Percentiles rank a stretch among this genome's conserved stretches.
These are phyloP conservation scores for Aselliscus stoliczkanus DNA, from an alignment of 2,797 vertebrate genomes.

Conservation along the genomic window DNA sequence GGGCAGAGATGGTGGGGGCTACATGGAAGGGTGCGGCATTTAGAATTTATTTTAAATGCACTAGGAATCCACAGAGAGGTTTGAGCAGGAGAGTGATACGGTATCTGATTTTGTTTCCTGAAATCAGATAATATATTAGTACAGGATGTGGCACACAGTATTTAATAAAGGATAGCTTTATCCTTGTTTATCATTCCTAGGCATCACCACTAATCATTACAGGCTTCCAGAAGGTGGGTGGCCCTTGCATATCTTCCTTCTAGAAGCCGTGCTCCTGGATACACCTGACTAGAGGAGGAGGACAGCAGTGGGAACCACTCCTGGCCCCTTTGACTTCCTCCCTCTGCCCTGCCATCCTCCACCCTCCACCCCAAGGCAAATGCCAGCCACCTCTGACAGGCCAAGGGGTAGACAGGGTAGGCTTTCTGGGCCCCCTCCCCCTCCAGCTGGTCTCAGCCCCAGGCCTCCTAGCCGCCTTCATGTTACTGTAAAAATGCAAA, in stretches of 20 bases:
- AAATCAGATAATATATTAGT: neutral
- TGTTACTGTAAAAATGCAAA: conserved; percentile 81
- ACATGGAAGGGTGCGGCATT: neutral
- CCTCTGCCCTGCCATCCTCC: neutral
- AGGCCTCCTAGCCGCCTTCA: conserved; percentile 75
- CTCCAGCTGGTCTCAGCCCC: conserved; percentile 35
- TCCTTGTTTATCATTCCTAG: neutral
- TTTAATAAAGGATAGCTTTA: neutral
- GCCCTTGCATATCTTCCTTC: neutral
- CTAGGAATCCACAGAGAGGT: neutral
- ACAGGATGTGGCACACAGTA: neutral
- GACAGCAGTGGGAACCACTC: neutral
- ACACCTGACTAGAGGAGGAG: neutral
- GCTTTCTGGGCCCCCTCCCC: neutral
- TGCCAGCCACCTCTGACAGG: neutral
- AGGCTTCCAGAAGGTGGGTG: neutral
- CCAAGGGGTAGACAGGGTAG: neutral
- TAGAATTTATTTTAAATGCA: neutral
- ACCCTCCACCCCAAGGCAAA: conserved; percentile 21
- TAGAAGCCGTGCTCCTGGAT: neutral
- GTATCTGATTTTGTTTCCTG: neutral
- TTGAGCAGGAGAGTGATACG: neutral
- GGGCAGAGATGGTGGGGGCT: neutral
- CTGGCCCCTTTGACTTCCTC: neutral
- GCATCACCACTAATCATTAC: neutral